These are phyloP conservation scores for Triops cancriformis DNA, from an alignment of 1,140 invertebrate species.

Conservation along the genomic window DNA sequence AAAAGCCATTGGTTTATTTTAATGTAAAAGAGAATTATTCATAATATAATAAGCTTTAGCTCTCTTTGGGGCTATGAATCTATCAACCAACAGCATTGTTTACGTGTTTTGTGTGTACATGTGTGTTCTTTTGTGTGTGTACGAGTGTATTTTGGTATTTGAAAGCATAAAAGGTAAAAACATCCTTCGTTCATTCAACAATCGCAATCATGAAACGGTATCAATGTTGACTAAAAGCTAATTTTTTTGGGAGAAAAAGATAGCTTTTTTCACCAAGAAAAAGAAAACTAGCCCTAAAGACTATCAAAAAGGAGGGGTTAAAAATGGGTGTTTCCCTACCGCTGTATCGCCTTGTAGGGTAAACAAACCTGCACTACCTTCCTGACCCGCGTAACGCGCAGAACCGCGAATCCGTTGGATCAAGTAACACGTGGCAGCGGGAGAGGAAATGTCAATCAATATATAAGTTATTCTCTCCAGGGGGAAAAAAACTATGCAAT, in stretches of 20 bases:
- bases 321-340: too few relatives aligned
- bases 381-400: neutral
- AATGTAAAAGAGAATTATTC: neutral
- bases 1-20: neutral
- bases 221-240: neutral
- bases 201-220: neutral
- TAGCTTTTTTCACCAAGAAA: neutral
- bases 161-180: constrained; percentile 11
- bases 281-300: neutral
- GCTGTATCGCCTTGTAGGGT: neutral
- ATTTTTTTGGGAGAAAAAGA: neutral
- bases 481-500: neutral
- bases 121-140: neutral
- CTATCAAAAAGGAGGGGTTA: neutral
- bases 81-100: neutral
- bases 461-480: too few relatives aligned
- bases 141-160: neutral
- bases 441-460: neutral
- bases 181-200: constrained; percentile 1
- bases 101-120: neutral
- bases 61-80: neutral
- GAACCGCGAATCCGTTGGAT: neutral
- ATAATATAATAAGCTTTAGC: neutral
- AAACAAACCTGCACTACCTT: neutral
- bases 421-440: neutral